Base-by-base conservation (phyloP, 2,888 invertebrate genomes). In the Tineola bisselliella region DNA sequence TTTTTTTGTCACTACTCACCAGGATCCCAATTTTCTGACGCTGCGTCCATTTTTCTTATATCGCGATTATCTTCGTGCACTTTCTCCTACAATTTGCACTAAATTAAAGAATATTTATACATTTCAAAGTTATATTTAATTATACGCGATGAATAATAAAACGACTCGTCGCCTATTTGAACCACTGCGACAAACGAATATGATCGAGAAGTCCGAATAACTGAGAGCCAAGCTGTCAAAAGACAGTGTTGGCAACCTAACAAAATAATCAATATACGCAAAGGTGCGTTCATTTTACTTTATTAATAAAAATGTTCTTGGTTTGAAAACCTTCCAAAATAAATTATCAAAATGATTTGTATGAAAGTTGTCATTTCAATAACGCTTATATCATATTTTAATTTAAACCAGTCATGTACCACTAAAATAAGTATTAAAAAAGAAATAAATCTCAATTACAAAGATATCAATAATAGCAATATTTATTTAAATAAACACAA, bases 11-110 rank as follows among this genome's bases (percentile, higher is more conserved):
- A 30, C 25, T 48, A 70, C 74, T 62, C 70, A 84, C 84, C 80
- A 70, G 86, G 84, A 64, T 84, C 84, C 86, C 84, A 84, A 66
- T 76, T 81, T 65, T 82, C 82, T 63, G 77, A 66, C 44, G 77
- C 64, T 62, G 74, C 69, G 64, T 82, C 82, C 81, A 82, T 81
- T 63, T 70, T 74, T 66, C 69, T 25, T 31, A 31, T 31, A n/a
- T 25, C 38, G 10, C 38, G 10, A 12, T 38, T n/a, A 12, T n/a
- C 10, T 38, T 38, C 3, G 10, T 10, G 38, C 38, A 38, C 38
- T 38, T 12, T 38, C 8, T 43, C 5, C 8, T 43, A 43, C 13
- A 43, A 13, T n/a, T n/a, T n/a, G n/a, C 13, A 43, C 3, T n/a
- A 43, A 43, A 5, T 12, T n/a, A 43, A n/a, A n/a, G 43, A 43